These are phyloP conservation scores for Apodemus speciosus DNA, from an alignment of 2,113 vertebrate species.

Conservation along the genomic window DNA sequence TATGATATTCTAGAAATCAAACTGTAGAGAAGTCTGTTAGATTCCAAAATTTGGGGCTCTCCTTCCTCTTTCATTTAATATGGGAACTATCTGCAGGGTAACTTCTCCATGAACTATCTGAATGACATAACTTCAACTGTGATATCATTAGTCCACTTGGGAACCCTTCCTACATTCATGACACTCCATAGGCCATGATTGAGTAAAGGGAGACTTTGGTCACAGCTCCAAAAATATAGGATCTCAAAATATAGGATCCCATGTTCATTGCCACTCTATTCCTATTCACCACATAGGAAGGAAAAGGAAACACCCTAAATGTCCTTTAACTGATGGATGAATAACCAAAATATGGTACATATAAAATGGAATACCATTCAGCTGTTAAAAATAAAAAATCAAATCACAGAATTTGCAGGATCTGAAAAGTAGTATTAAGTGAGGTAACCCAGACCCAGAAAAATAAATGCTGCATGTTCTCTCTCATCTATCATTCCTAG, in stretches of 20 bases:
- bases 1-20: neutral
- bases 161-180: neutral
- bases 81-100: neutral
- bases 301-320: neutral
- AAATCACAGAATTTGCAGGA: neutral
- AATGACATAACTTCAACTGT: neutral
- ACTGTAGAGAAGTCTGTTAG: neutral
- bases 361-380: neutral
- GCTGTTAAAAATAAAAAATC: neutral
- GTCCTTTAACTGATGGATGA: neutral
- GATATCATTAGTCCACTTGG: neutral
- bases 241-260: neutral
- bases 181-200: neutral
- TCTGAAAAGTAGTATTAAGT: neutral
- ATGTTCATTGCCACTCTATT: neutral
- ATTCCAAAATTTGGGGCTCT: neutral
- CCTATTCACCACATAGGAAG: neutral
- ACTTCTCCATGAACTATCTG: neutral
- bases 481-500: neutral
- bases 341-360: neutral
- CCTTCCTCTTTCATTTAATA: neutral
- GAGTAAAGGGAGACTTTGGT: neutral
- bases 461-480: neutral
- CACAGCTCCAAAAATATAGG: constrained; percentile 44
- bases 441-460: neutral